phyloP scores from a whole-genome alignment of 2,888 invertebrate species.

The Lottia gigantea region DNA sequence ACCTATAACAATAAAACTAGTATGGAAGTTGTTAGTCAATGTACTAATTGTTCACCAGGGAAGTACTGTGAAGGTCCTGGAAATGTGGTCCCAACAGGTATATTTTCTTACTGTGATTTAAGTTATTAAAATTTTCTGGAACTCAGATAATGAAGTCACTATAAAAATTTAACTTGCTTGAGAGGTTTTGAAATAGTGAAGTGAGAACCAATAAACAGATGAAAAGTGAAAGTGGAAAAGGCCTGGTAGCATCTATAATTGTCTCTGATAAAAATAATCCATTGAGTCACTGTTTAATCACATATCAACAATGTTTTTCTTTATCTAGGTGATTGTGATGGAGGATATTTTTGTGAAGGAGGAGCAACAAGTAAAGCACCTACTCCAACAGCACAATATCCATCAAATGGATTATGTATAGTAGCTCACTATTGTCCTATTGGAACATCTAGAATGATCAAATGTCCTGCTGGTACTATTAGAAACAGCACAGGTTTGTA shows the following conservation, averaged over 20 bases:
- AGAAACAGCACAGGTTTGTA: slow-evolving; percentile 54
- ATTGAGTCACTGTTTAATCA: too few relatives aligned
- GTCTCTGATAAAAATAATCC: too few relatives aligned
- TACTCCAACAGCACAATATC: slow-evolving; percentile 41
- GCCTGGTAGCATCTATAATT: too few relatives aligned
- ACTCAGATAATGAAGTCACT: too few relatives aligned
- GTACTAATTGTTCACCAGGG: slow-evolving; percentile 59
- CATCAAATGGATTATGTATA: slow-evolving; percentile 58
- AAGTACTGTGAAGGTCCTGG: slow-evolving; percentile 62
- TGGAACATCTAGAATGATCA: slow-evolving; percentile 52
- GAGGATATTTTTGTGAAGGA: slow-evolving; percentile 63
- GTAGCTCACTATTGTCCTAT: slow-evolving; percentile 62
- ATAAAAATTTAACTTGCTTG: too few relatives aligned
- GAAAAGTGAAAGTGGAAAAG: too few relatives aligned
- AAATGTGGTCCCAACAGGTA: slow-evolving; percentile 59
- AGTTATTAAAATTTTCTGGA: too few relatives aligned
- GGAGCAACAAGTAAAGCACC: slow-evolving; percentile 58
- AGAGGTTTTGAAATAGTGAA: too few relatives aligned
- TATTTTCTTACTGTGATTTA: too few relatives aligned
- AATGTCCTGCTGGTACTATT: slow-evolving; percentile 62
- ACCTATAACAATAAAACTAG: slow-evolving; percentile 63
- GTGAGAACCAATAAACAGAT: too few relatives aligned
- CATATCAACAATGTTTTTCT: too few relatives aligned
- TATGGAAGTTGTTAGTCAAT: slow-evolving; percentile 44
- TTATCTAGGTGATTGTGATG: slow-evolving; percentile 56